Percentiles rank a stretch among this genome's conserved stretches.
Conservation (phyloP, 2,888 invertebrate species). For the Alentia gelatinosa region DNA sequence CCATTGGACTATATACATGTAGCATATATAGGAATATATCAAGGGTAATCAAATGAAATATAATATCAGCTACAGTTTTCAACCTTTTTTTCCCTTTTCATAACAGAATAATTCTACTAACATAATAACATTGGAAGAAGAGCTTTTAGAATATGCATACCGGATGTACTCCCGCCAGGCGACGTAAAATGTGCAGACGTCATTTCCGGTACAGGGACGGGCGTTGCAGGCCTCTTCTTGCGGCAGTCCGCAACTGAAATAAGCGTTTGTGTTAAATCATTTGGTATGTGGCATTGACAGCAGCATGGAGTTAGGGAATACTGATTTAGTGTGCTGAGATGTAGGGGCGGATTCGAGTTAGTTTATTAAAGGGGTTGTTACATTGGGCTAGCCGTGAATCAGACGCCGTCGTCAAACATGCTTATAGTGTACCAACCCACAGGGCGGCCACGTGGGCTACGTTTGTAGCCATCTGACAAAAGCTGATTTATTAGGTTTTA, state of each 20-base stretch:
- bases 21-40: not conserved
- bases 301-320: no score
- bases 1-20: not conserved
- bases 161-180: not conserved
- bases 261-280: not conserved
- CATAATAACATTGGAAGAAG: not conserved
- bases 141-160: not conserved
- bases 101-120: not conserved
- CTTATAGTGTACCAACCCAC: no score
- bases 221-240: not conserved
- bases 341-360: not conserved
- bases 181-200: slow-evolving; percentile 16
- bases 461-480: no score
- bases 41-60: not conserved
- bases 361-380: not conserved
- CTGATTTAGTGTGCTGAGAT: not conserved
- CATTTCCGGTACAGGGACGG: not conserved
- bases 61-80: not conserved
- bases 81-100: no score
- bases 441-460: no score
- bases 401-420: no score
- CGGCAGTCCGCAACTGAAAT: not conserved
- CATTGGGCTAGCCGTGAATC: no score
- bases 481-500: no score
- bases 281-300: no score